Evolutionary conservation across 2,797 vertebrate species (phyloP).

Genomic region (Valencia hispanica): DNA sequence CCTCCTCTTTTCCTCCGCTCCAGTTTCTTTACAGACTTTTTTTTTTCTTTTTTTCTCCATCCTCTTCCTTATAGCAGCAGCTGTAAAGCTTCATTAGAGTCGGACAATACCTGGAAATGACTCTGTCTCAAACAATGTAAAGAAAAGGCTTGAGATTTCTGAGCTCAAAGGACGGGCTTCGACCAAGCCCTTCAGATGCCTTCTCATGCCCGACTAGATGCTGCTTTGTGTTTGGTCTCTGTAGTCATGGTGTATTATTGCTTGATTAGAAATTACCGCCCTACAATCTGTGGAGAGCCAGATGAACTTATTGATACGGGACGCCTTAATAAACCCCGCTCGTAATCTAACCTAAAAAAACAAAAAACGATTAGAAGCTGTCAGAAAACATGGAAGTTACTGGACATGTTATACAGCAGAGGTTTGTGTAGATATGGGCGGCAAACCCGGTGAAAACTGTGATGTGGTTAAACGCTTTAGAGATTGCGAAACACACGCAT

Average conservation of each 20-base stretch:
- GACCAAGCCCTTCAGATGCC: constrained; percentile 9
- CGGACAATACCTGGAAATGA: constrained; percentile 80
- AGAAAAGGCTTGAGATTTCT: constrained; percentile 20
- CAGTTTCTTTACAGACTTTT: constrained; percentile 13
- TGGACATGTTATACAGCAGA: constrained; percentile 27
- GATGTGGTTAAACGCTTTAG: constrained; percentile 20
- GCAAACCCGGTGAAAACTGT: constrained; percentile 45
- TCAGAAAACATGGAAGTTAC: neutral
- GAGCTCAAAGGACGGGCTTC: constrained; percentile 7
- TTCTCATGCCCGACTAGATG: constrained; percentile 4
- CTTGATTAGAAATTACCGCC: constrained; percentile 17
- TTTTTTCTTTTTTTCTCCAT: no score
- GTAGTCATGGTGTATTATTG: constrained; percentile 36
- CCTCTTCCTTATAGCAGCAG: constrained; percentile 51
- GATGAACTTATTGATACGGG: neutral
- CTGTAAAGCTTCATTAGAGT: constrained; percentile 59
- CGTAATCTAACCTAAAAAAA: neutral
- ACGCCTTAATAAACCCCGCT: neutral
- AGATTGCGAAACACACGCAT: constrained; percentile 30
- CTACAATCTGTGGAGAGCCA: neutral
- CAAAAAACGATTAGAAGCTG: neutral
- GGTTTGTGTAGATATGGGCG: constrained; percentile 41
- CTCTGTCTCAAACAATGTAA: constrained; percentile 25
- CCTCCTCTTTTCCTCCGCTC: constrained; percentile 30
- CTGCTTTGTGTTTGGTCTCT: constrained; percentile 19